Evolutionary conservation across 2,113 vertebrate genomes (phyloP), one percentile per base, ranked within the genome.

Genomic region (Falco punctatus): DNA sequence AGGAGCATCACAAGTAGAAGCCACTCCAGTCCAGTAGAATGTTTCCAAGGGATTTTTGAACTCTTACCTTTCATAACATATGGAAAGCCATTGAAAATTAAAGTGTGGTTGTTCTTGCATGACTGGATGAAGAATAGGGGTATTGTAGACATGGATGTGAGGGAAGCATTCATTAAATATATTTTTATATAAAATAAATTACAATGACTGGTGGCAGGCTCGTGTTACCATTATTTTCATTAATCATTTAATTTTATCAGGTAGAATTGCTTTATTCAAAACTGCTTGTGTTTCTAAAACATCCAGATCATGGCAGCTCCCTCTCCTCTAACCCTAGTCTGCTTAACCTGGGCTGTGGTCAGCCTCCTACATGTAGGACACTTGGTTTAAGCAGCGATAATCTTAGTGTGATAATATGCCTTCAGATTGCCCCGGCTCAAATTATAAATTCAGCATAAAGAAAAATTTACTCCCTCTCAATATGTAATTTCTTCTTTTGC

Each of bases 21-120:
- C 42, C 13, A 10, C 44, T 59, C 32, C 0, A 0, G 42, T 54
- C 54, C 40, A 67, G 11, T 30, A 30, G 6, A 24, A 17, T 33
- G 3, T 42, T 72, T 40, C 32, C 67, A 38, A 27, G 32, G 14
- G 16, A 17, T 15, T 79, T 79, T 91, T 55, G 26, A 92, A 88
- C 21, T 67, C n/a, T 72, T 72, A 27, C 14, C 3, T 21, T 65
- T 71, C 18, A 6, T 21, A 86, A 58, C 15, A 27, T 18, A 51
- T 8, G 21, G 27, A 81, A 90, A 58, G 30, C 10, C 21, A 86
- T 33, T 86, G 58, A 52, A 81, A 69, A 71, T 48, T n/a, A 28
- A 81, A 58, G 18, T 23, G 7, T 23, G 11, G 15, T 44, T 49
- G 11, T 59, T 77, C 52, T 58, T 46, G 20, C 9, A 65, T 44